A percentile compares a stretch with the other conserved stretches of the same genome.
Evolutionary conservation across 2,113 vertebrate species (phyloP).

Genomic region (Anarhynchus alexandrinus): DNA sequence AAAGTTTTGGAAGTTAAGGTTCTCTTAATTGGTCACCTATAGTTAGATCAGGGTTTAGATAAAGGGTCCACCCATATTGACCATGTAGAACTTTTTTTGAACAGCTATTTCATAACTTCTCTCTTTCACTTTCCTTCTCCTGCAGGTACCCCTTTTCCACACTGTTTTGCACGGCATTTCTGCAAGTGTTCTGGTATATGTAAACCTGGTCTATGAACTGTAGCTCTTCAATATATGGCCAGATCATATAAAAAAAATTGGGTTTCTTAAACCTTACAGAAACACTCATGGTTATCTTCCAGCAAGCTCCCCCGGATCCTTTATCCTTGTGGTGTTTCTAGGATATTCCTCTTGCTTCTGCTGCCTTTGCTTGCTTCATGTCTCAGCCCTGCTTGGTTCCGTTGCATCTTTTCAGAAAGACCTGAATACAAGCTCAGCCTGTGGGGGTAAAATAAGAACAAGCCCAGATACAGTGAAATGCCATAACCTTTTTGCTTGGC

Average conservation of each 20-base stretch:
- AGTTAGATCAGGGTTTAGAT: neutral
- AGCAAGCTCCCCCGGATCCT: neutral
- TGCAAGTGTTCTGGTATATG: neutral
- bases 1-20: neutral
- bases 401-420: neutral
- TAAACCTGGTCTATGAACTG: neutral
- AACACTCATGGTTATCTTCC: neutral
- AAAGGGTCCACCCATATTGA: neutral
- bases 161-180: neutral
- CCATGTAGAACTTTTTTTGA: neutral
- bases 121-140: neutral
- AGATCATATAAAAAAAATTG: neutral
- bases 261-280: neutral
- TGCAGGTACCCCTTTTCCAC: neutral
- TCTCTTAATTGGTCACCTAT: neutral
- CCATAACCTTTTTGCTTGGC: neutral
- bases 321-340: neutral
- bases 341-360: neutral
- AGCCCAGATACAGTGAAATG: neutral
- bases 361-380: neutral
- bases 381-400: neutral
- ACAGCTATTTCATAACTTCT: neutral
- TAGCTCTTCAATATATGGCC: neutral
- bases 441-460: neutral
- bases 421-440: neutral